phyloP scores from a whole-genome alignment of 2,888 invertebrate genomes.

The Taenaris catops region DNA sequence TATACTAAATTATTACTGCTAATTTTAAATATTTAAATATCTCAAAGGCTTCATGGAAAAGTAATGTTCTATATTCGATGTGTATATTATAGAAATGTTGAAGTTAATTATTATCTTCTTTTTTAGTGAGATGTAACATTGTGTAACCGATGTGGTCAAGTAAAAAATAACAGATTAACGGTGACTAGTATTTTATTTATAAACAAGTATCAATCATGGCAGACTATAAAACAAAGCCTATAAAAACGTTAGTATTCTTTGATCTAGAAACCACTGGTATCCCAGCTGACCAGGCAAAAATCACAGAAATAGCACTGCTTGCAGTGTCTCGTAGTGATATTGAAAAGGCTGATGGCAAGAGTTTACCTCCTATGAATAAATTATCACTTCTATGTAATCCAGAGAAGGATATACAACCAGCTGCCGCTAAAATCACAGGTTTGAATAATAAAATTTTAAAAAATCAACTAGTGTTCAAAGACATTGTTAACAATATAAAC shows the following conservation, averaged over 20 bases:
- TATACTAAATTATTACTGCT: no score
- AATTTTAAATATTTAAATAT: no score
- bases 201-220: no score
- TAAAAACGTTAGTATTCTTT: conserved; percentile 83
- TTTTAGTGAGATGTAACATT: no score
- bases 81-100: no score
- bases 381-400: conserved; percentile 86
- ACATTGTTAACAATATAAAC: conserved; percentile 75
- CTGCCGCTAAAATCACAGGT: conserved; percentile 71
- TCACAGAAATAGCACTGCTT: conserved; percentile 85
- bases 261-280: conserved; percentile 88
- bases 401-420: conserved; percentile 63
- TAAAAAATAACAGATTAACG: no score
- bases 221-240: conserved; percentile 23
- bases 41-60: no score
- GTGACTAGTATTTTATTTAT: no score
- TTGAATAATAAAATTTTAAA: conserved; percentile 84
- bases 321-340: conserved; percentile 80
- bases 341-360: conserved; percentile 32
- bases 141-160: no score
- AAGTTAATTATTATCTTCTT: no score
- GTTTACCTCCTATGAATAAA: conserved; percentile 83
- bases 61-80: no score
- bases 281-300: conserved; percentile 78
- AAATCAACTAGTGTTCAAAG: conserved; percentile 79